These are phyloP conservation scores for Chelon labrosus DNA, from an alignment of 2,797 vertebrate species.

Conservation along the genomic window DNA sequence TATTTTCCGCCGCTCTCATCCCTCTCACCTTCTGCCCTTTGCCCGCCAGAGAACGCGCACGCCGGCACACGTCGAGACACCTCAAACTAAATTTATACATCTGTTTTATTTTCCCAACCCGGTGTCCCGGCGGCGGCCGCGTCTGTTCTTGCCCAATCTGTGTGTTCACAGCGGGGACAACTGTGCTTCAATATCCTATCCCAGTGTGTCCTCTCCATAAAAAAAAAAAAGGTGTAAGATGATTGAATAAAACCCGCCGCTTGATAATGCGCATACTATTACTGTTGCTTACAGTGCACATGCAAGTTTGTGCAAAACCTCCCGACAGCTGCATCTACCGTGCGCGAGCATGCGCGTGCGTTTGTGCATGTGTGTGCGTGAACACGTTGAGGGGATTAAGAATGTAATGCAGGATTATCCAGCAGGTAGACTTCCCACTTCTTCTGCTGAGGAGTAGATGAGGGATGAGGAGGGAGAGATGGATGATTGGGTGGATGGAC, in stretches of 20 bases:
- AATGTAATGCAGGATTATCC: conserved; percentile 87
- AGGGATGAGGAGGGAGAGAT: conserved; percentile 16
- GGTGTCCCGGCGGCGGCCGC: conserved; percentile 22
- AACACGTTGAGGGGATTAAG: conserved; percentile 80
- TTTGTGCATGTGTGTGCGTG: conserved; percentile 18
- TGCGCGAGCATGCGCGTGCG: conserved; percentile 1
- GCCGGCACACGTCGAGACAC: conserved; percentile 1
- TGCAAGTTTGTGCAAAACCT: conserved; percentile 32
- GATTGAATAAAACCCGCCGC: conserved; percentile 26
- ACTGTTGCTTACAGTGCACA: conserved; percentile 9
- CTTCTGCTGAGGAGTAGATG: conserved; percentile 58
- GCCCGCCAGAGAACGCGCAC: conserved; percentile 18
- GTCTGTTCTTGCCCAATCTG: conserved; percentile 33
- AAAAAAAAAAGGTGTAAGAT: conserved; percentile 22
- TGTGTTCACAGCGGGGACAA: conserved; percentile 27
- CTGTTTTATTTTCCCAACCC: conserved; percentile 22
- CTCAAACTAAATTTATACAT: conserved; percentile 10
- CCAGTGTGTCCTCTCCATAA: conserved; percentile 4
- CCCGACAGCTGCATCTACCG: conserved; percentile 41
- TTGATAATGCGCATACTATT: conserved; percentile 30
- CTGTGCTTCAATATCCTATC: neutral
- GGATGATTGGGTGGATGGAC: conserved; percentile 20
- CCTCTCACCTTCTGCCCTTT: conserved; percentile 41
- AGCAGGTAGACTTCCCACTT: conserved; percentile 82
- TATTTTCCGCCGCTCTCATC: conserved; percentile 40